phyloP scores from a whole-genome alignment of 2,797 vertebrate genomes.

The Betta splendens region DNA sequence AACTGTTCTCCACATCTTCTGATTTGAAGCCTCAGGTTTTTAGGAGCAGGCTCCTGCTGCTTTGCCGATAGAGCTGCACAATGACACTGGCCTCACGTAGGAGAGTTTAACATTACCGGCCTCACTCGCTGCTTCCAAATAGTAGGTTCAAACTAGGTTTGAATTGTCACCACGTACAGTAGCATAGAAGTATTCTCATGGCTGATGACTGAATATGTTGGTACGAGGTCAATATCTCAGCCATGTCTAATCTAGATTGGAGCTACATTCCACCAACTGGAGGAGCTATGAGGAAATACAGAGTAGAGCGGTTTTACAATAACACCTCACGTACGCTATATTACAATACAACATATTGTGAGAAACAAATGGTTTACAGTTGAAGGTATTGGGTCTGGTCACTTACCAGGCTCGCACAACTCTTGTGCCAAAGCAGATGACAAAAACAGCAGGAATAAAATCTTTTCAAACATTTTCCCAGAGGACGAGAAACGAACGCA shows the following conservation, averaged over 20 bases:
- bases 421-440: constrained; percentile 51
- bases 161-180: no score
- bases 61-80: neutral
- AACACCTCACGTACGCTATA: no score
- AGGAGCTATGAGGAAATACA: constrained; percentile 2
- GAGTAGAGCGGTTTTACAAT: neutral
- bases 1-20: neutral
- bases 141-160: neutral
- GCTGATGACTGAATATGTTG: constrained; percentile 7
- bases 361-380: neutral
- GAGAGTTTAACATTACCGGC: neutral
- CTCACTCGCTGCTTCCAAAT: neutral
- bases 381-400: neutral
- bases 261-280: constrained; percentile 21
- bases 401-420: constrained; percentile 83
- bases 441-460: constrained; percentile 76
- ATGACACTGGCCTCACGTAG: neutral
- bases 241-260: constrained; percentile 40
- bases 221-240: constrained; percentile 32
- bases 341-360: neutral
- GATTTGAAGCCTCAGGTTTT: neutral
- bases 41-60: neutral
- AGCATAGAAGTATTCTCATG: neutral
- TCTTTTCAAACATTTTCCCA: constrained; percentile 78
- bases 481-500: constrained; percentile 69